Conservation (phyloP, 2,888 invertebrate genomes). For the Clanis bilineata region DNA sequence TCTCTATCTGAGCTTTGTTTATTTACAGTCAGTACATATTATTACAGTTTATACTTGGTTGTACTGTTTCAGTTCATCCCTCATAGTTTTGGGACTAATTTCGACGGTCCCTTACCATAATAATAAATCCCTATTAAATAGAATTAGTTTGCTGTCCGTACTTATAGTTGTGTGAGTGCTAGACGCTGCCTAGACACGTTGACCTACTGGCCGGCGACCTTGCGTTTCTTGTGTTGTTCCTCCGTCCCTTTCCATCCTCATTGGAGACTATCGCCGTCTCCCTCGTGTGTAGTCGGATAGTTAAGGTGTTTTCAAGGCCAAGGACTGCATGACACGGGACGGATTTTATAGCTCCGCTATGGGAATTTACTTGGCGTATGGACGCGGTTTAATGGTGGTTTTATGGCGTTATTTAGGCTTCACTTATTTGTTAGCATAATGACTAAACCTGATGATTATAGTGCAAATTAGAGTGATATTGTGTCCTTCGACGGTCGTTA, state of each 20-base stretch:
- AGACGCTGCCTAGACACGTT: slow-evolving; percentile 77
- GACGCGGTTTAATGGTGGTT: neutral
- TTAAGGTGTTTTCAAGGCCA: slow-evolving; percentile 56
- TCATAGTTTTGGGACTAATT: no score
- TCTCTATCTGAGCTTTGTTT: no score
- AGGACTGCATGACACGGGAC: slow-evolving; percentile 41
- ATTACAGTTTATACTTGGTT: no score
- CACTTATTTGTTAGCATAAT: neutral
- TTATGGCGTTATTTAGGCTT: neutral
- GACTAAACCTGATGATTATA: no score
- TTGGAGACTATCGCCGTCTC: slow-evolving; percentile 38
- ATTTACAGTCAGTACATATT: no score
- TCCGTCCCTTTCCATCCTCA: slow-evolving; percentile 51
- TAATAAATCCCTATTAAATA: slow-evolving; percentile 6
- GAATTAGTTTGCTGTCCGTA: slow-evolving; percentile 44
- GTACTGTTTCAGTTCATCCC: no score
- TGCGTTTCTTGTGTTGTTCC: slow-evolving; percentile 78
- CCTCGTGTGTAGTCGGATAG: slow-evolving; percentile 67
- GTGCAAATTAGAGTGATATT: neutral
- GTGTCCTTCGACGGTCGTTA: no score
- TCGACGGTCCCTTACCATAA: neutral
- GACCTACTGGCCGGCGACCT: slow-evolving; percentile 80
- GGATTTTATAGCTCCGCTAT: slow-evolving; percentile 15
- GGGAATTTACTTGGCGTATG: neutral
- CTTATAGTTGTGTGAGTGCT: slow-evolving; percentile 66